A percentile compares a stretch with the other conserved stretches of the same genome.
phyloP scores from a whole-genome alignment of 92 coral and sea anemone genomes.

The Phenganax subtilis region DNA sequence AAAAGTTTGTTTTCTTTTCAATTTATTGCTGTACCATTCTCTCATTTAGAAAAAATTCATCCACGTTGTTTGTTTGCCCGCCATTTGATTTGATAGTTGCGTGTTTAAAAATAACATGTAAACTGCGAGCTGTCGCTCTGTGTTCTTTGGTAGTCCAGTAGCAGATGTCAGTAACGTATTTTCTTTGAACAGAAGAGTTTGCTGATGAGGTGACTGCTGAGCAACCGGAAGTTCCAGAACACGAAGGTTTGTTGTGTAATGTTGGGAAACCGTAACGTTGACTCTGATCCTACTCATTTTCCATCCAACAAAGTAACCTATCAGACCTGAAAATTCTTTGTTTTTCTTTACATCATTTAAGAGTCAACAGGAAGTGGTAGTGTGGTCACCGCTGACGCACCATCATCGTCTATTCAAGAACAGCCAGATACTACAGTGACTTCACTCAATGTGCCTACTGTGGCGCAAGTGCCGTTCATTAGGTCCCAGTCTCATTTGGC shows the following conservation, averaged over 20 bases:
- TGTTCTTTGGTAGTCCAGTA: background rate
- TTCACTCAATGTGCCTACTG: constrained; percentile 18
- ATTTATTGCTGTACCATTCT: too few relatives aligned
- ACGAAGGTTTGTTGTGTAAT: background rate
- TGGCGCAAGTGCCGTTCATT: constrained; percentile 47
- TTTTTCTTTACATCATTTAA: background rate
- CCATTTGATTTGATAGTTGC: too few relatives aligned
- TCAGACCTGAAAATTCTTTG: background rate
- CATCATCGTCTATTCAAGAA: constrained; percentile 42
- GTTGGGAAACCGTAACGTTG: too few relatives aligned
- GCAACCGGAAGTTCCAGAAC: constrained; percentile 13
- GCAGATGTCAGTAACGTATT: background rate
- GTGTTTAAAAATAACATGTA: background rate
- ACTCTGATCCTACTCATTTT: too few relatives aligned
- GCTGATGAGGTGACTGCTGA: background rate
- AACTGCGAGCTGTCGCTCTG: constrained; percentile 1
- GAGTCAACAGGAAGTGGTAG: background rate
- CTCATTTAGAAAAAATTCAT: too few relatives aligned
- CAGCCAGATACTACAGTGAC: constrained; percentile 25
- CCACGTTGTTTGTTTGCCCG: too few relatives aligned
- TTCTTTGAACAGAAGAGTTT: constrained; percentile 11
- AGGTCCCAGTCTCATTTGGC: constrained; percentile 77
- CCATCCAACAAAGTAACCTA: background rate
- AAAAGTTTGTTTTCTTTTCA: too few relatives aligned
- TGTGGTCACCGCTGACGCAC: constrained; percentile 33